Base-by-base conservation (phyloP, 2,113 vertebrate species). In the Otocyon megalotis region DNA sequence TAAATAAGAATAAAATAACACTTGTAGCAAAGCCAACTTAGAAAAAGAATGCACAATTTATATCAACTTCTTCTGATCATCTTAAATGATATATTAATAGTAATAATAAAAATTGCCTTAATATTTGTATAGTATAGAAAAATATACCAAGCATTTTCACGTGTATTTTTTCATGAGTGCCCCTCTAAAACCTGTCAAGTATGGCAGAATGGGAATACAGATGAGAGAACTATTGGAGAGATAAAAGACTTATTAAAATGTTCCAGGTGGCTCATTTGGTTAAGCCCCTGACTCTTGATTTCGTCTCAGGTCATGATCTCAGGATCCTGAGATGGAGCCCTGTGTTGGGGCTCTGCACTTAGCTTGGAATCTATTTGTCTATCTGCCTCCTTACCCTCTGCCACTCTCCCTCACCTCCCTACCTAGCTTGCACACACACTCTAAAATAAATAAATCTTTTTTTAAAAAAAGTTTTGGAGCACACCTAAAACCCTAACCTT, bases 1-100 rank as follows among this genome's bases (percentile, higher is more conserved):
- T 96, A 96, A 98, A 97, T 85, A 98, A 97, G 94, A 97, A 87
- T 89, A 97, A 97, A 88, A 96, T 88, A 94, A 92, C 72, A 95
- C 84, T 96, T 86, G 43, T 88, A 97, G 50, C n/a, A 32, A 97
- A 88, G 87, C 67, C 85, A 95, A 8, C 3, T 94, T 97, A 88
- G 19, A 60, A 69, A 95, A 96, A 96, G 88, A 79, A 28, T 67
- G 15, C 30, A 50, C 0, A 65, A 37, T 79, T 79, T 77, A 53
- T 96, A 81, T 83, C 35, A 93, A 77, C 22, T 65, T 88, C 22
- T 65, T 88, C 16, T 94, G 37, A 93, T 93, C 53, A 81, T 50
- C 30, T 94, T 93, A 89, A 79, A 84, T 93, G n/a, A 32, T 87
- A 72, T 82, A 79, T 87, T 86, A 93, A 79, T 69, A 69, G 60